These are phyloP conservation scores for Euproctis similis DNA, from an alignment of 2,888 invertebrate species.

Conservation along the genomic window DNA sequence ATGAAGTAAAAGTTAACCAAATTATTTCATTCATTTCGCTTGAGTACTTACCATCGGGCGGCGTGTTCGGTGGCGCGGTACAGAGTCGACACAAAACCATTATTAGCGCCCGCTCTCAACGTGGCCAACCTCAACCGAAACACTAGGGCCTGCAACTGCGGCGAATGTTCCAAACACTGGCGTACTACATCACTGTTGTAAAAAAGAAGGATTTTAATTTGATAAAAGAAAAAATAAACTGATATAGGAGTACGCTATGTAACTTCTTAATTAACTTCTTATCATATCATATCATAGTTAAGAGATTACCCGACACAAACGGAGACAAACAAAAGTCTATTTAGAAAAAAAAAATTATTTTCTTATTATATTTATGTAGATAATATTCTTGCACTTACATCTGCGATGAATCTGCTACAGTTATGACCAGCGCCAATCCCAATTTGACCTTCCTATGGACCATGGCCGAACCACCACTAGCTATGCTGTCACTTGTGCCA, in stretches of 20 bases:
- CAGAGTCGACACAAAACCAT: constrained; percentile 58
- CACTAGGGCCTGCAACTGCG: constrained; percentile 82
- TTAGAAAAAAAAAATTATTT: too few relatives aligned
- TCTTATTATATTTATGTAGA: too few relatives aligned
- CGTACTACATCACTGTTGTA: constrained; percentile 78
- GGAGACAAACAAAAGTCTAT: too few relatives aligned
- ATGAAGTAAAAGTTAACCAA: background rate
- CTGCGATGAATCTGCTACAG: constrained; percentile 50
- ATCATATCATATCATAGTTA: too few relatives aligned
- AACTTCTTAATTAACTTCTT: too few relatives aligned
- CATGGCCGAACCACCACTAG: constrained; percentile 36
- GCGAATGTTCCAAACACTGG: constrained; percentile 87
- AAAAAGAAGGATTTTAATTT: too few relatives aligned
- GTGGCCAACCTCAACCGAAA: constrained; percentile 81
- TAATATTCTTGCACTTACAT: constrained; percentile 59
- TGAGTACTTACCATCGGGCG: constrained; percentile 53
- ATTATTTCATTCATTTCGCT: too few relatives aligned
- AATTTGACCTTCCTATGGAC: constrained; percentile 48
- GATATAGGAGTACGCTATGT: too few relatives aligned
- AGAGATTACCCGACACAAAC: too few relatives aligned
- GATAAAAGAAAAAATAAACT: too few relatives aligned
- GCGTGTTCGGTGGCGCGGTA: constrained; percentile 52
- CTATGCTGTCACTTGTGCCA: constrained; percentile 53
- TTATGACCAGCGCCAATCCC: constrained; percentile 59
- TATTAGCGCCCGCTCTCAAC: constrained; percentile 77